A percentile compares a stretch with the other conserved stretches of the same genome.
These are phyloP conservation scores for Lasius fuliginosus DNA, from an alignment of 2,888 invertebrate species.

Conservation along the genomic window DNA sequence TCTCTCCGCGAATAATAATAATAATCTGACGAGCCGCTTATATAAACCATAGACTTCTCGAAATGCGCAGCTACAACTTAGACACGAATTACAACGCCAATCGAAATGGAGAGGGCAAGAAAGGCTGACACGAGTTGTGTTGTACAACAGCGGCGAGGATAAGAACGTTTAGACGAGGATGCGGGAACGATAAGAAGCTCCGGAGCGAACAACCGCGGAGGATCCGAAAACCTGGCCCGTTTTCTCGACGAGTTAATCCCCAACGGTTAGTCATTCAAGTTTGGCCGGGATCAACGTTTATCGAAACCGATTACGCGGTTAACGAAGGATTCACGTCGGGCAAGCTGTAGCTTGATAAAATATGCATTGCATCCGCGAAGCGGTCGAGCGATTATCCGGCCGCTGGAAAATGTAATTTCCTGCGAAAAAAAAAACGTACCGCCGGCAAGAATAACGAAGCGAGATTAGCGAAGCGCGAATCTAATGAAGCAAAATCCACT, in stretches of 20 bases:
- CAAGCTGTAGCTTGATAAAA: constrained; percentile 47
- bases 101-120: constrained; percentile 21
- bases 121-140: constrained; percentile 58
- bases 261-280: neutral
- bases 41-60: neutral
- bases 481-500: constrained; percentile 22
- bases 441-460: constrained; percentile 16
- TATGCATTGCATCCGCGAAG: constrained; percentile 27
- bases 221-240: constrained; percentile 13
- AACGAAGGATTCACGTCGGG: constrained; percentile 28
- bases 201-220: neutral
- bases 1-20: constrained; percentile 36
- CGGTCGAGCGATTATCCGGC: constrained; percentile 7
- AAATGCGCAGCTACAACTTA: neutral
- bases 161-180: constrained; percentile 54
- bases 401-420: constrained; percentile 33
- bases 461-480: constrained; percentile 26
- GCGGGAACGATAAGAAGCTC: constrained; percentile 59
- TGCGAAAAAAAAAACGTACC: neutral
- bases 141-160: constrained; percentile 45
- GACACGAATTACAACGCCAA: constrained; percentile 53
- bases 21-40: constrained; percentile 4
- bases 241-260: constrained; percentile 22
- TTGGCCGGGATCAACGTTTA: constrained; percentile 1
- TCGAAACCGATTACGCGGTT: constrained; percentile 30